Base-by-base conservation (phyloP, 2,113 vertebrate genomes). In the Phasianus colchicus region DNA sequence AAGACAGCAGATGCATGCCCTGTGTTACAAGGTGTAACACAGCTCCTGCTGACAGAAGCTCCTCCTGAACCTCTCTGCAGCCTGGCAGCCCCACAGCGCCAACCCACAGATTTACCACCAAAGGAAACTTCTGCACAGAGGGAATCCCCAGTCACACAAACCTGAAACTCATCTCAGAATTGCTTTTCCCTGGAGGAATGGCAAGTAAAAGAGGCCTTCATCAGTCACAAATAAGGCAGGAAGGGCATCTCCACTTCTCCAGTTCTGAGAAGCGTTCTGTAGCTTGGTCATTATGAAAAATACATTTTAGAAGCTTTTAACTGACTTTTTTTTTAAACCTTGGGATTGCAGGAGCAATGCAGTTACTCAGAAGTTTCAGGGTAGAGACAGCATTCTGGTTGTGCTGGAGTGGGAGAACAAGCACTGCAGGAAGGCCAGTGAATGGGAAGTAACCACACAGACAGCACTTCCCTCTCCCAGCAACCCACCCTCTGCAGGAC, bases 181-280 rank as follows among this genome's bases (percentile, higher is more conserved):
- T 61, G 58, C 74, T 58, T n/a, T 42, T 30, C 17, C n/a, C 7
- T 73, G 86, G 71, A 54, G 30, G 7, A 18, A 72, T 77, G 83
- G 79, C 88, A 93, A 72, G 50, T 52, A 50, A 19, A 76, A 89
- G 40, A 2, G 30, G 75, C 63, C 79, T 75, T 48, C 72, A 52
- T 19, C 81, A 63, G 50, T 34, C 27, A 60, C 86, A 61, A 34
- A 77, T 54, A 64, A 47, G n/a, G 63, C 70, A 78, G 72, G 73
- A 94, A 86, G 43, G 10, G 50, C 48, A 69, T 76, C 67, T 78
- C 92, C 74, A 84, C 83, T 36, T 5, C 36, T 32, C 64, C 86
- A 21, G 21, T 50, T 79, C 30, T 20, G 71, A 78, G 15, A 47
- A 32, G 34, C 21, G 24, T 74, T 71, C 88, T 76, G 64, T 43